Base-by-base conservation (phyloP, 35 echinoderm and acorn worm genomes). In the Strongylocentrotus purpuratus region DNA sequence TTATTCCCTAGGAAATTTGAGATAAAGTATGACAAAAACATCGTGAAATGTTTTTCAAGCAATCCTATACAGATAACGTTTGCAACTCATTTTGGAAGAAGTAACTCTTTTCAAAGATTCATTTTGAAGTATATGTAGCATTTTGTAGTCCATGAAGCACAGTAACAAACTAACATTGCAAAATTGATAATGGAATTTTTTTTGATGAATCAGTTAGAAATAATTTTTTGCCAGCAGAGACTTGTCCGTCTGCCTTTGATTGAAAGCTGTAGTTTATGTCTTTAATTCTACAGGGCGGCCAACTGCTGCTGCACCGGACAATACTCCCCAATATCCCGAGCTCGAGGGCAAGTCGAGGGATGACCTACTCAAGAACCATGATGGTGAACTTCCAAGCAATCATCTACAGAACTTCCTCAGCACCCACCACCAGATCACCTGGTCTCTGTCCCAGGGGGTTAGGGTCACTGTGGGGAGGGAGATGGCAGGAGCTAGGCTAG, bases 341-440 rank as follows among this genome's bases (percentile, higher is more conserved):
- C 65, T 78, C 4, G 65, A 78, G 28, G 65, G 65, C 65, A 78
- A 78, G 28, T 78, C 65, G 0, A 22, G 65, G 28, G 14, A 89
- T 31, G 87, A 45, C 33, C 45, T 89, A 5, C 87, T 89, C 25
- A 46, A 46, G 87, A 46, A 89, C 32, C 87, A 46, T 89, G 87
- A 89, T 45, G 87, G 45, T 14, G 87, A 89, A 18, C 12, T 89
- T 89, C 9, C 33, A 17, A 46, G 33, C 33, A 46, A 28, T 45
- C 32, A 25, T 46, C 32, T 46, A 33, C 87, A 46, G 48, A 46
- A 58, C 48, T 93, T 93, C 91, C 91, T 46, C 48, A 93, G 91
- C 48, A 93, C 32, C 48, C 18, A 58, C 17, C 91, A 93, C 31
- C 17, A 46, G 45, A 46, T 93, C 33, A 93, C 91, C 32, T 93